phyloP scores from a whole-genome alignment of 2,888 invertebrate genomes.

The Amorpha juglandis region DNA sequence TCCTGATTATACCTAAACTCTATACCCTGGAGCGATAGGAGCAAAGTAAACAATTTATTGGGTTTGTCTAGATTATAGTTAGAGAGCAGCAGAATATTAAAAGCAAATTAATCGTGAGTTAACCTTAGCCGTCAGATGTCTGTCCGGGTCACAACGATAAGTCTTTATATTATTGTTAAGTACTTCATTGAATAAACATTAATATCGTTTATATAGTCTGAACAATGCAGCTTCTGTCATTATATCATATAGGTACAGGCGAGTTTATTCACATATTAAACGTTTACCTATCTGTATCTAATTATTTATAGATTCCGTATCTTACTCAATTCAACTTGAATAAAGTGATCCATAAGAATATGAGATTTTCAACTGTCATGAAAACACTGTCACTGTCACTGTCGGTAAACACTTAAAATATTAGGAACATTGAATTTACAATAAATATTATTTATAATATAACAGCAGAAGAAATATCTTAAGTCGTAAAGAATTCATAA shows the following conservation, averaged over 20 bases:
- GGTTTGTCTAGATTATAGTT: conserved; percentile 2
- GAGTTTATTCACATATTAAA: conserved; percentile 5
- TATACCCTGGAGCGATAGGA: background rate
- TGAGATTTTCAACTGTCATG: no score
- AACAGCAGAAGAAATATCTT: no score
- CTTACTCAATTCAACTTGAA: no score
- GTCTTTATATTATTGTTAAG: conserved; percentile 22
- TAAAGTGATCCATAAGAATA: no score
- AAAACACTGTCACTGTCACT: no score
- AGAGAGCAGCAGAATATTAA: conserved; percentile 23
- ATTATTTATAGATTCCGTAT: background rate
- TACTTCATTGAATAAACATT: conserved; percentile 15
- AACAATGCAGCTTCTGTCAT: conserved; percentile 6
- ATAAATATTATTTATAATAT: no score
- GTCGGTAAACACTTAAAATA: no score
- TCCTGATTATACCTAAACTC: background rate
- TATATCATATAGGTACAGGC: background rate
- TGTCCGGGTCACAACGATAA: conserved; percentile 49
- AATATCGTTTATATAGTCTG: background rate
- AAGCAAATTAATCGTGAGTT: conserved; percentile 30
- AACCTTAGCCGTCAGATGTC: conserved; percentile 36
- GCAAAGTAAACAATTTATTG: background rate
- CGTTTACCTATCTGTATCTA: no score
- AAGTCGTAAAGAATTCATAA: no score
- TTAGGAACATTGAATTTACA: no score